Evolutionary conservation across 2,797 vertebrate species (phyloP).

Genomic region (Eulemur coronatus): DNA sequence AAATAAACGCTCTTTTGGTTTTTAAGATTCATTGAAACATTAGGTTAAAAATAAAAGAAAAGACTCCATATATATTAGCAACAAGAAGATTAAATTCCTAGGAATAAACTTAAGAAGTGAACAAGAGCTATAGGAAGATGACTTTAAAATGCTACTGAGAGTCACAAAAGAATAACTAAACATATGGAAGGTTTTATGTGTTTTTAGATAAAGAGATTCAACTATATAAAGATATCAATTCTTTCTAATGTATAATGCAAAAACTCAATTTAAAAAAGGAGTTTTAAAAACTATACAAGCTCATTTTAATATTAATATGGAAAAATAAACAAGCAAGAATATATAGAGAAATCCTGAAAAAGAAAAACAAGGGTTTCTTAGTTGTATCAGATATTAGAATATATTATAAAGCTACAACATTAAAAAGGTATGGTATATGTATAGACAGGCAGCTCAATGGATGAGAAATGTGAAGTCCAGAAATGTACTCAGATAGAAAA

Average conservation of each 20-base stretch:
- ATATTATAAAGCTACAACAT: not conserved
- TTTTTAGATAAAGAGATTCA: not conserved
- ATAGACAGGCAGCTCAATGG: not conserved
- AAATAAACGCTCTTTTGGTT: not conserved
- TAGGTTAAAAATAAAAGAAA: not conserved
- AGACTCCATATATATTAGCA: not conserved
- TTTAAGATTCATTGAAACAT: conserved; percentile 4
- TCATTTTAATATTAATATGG: not conserved
- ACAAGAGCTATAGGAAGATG: not conserved
- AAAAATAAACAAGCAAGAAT: not conserved
- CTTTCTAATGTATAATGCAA: not conserved
- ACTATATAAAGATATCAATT: not conserved
- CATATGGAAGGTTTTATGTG: not conserved
- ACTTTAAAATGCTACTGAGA: not conserved
- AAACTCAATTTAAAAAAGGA: not conserved
- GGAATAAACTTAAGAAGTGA: not conserved
- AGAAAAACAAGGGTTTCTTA: not conserved
- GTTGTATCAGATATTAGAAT: not conserved
- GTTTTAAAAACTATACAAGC: not conserved
- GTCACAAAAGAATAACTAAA: not conserved
- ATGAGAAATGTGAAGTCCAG: not conserved
- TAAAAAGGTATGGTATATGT: not conserved
- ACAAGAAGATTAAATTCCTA: not conserved
- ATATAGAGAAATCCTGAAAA: not conserved
- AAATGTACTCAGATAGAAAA: not conserved